Percentiles rank a stretch among this genome's conserved stretches.
These are phyloP conservation scores for Ophthalmolycus amberensis DNA, from an alignment of 2,113 vertebrate genomes.

Conservation along the genomic window DNA sequence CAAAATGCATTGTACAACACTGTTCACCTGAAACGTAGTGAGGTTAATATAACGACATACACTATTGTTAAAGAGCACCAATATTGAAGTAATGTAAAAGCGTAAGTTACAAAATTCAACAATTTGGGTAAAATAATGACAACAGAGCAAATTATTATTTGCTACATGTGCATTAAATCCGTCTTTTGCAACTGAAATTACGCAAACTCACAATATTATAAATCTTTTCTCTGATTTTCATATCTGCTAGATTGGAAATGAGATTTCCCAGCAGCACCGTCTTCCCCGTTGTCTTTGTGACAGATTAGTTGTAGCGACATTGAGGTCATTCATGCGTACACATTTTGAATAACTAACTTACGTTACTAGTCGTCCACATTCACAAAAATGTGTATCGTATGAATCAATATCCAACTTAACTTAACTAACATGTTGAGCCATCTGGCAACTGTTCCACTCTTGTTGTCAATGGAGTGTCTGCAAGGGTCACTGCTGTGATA, in stretches of 20 bases:
- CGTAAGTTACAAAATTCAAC: constrained; percentile 13
- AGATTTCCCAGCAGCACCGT: constrained; percentile 2
- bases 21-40: constrained; percentile 59
- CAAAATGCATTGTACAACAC: constrained; percentile 40
- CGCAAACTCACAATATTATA: constrained; percentile 6
- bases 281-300: constrained; percentile 18
- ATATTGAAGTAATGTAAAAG: constrained; percentile 30
- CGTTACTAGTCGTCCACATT: constrained; percentile 68
- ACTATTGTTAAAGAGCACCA: constrained; percentile 64
- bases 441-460: constrained; percentile 45
- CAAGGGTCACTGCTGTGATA: constrained; percentile 38
- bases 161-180: constrained; percentile 11
- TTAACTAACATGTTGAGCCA: constrained; percentile 25
- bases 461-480: constrained; percentile 39
- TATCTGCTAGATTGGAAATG: neutral
- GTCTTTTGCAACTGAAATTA: constrained; percentile 14
- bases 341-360: constrained; percentile 46
- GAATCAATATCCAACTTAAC: constrained; percentile 25
- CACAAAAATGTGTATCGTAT: constrained; percentile 50
- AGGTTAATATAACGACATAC: constrained; percentile 64
- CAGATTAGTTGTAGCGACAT: constrained; percentile 21
- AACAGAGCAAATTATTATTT: constrained; percentile 12
- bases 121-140: constrained; percentile 19
- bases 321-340: constrained; percentile 28
- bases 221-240: constrained; percentile 13